Base-by-base conservation (phyloP, 2,113 vertebrate species). In the Carlito syrichta region DNA sequence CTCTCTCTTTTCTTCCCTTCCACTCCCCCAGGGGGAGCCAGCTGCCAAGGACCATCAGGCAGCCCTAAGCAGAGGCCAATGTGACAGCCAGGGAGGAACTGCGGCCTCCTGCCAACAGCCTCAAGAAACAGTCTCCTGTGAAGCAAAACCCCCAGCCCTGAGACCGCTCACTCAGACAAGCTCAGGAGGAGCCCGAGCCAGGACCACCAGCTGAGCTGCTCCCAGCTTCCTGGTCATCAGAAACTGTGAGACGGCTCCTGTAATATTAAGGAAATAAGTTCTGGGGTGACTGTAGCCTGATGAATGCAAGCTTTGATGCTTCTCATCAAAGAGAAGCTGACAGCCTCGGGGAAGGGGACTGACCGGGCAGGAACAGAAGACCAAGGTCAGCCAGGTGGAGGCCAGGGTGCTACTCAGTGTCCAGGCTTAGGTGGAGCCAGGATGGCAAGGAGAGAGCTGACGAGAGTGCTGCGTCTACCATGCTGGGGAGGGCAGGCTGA, bases 161-260 rank as follows among this genome's bases (percentile, higher is more conserved):
- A n/a, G n/a, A n/a, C n/a, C n/a, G n/a, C n/a, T n/a, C n/a, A n/a
- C n/a, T n/a, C 32, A 9, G 35, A 14, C 2, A 19, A 20, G 66
- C 66, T 38, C 35, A 38, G 66, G 66, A 8, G 50, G 23, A n/a
- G 35, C 35, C 2, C 16, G 27, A 50, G 45, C 43, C 30, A 20
- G 84, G 8, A 4, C 13, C 66, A 2, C 56, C 30, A 16, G 54
- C 50, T 5, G 5, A 30, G 27, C 38, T 2, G 1, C 48, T 9
- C 30, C 54, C 4, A n/a, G 40, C 6, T 0, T 40, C 30, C 38
- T 2, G 4, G 13, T 0, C 7, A 0, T 6, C 9, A 3, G 50
- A 5, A 56, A 22, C 8, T 4, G 14, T 3, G 1, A 68, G 35
- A 8, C 2, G 10, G 25, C 1, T 40, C 43, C 84, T 8, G 4